Percentiles rank a stretch among this genome's conserved stretches.
These are phyloP conservation scores for Scopus umbretta DNA, from an alignment of 2,113 vertebrate genomes.

Conservation along the genomic window DNA sequence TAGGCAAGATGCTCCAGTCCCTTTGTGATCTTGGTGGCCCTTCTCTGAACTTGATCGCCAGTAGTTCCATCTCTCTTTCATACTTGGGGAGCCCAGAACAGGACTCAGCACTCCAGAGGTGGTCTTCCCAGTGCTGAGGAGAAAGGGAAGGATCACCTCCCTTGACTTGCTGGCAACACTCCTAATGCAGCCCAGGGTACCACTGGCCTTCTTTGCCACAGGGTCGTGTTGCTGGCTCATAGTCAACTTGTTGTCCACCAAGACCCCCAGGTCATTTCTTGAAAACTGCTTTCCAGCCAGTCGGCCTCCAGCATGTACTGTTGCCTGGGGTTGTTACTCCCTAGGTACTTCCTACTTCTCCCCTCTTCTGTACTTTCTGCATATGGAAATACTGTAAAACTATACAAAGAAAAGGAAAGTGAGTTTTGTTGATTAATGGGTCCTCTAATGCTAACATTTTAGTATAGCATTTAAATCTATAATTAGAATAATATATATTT, in stretches of 20 bases:
- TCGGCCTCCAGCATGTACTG: not conserved
- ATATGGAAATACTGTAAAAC: not conserved
- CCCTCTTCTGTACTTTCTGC: not conserved
- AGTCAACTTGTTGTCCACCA: not conserved
- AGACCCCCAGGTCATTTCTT: not conserved
- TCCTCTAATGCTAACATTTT: not conserved
- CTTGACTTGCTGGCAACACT: not conserved
- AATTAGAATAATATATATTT: not conserved
- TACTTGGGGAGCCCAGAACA: not conserved
- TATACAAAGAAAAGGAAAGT: not conserved
- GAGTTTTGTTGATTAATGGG: not conserved
- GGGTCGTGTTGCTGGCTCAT: not conserved
- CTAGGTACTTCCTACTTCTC: not conserved
- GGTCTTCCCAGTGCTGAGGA: not conserved
- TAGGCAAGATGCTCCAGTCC: not conserved
- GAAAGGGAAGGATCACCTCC: not conserved
- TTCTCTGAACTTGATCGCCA: not conserved
- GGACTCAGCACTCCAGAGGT: not conserved
- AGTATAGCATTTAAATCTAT: not conserved
- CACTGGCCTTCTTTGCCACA: not conserved
- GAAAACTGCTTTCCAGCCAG: not conserved
- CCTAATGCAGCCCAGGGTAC: not conserved
- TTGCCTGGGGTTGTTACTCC: not conserved
- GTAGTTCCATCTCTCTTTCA: not conserved
- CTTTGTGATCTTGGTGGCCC: not conserved